Percentiles rank a stretch among this genome's conserved stretches.
Conservation (phyloP, 2,113 vertebrate species). For the Ceyx melanurus region DNA sequence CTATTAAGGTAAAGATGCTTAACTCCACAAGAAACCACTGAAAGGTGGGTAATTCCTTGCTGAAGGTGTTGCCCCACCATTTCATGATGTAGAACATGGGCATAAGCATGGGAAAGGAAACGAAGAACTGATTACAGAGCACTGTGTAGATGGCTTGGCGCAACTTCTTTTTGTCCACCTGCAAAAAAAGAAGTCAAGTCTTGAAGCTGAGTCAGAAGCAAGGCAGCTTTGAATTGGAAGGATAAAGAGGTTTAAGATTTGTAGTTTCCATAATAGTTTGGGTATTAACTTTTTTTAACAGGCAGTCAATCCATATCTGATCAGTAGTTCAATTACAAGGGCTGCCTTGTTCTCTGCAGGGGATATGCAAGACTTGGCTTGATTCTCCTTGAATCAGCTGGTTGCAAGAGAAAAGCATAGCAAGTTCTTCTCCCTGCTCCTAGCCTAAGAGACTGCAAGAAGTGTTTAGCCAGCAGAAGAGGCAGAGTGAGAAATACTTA, state of each 20-base stretch:
- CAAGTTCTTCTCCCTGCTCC: neutral
- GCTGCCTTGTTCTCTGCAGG: neutral
- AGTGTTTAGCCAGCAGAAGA: neutral
- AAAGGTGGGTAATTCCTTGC: conserved; percentile 87
- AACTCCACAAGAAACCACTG: conserved; percentile 87
- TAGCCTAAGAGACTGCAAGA: neutral
- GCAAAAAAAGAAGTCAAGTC: neutral
- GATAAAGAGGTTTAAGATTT: neutral
- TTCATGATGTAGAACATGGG: conserved; percentile 73
- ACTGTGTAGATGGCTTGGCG: conserved; percentile 69
- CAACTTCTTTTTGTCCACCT: conserved; percentile 86
- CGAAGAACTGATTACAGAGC: conserved; percentile 78
- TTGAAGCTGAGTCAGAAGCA: neutral
- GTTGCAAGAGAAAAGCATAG: neutral
- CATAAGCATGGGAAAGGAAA: conserved; percentile 83
- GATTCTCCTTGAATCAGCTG: neutral
- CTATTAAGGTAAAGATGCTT: conserved; percentile 74
- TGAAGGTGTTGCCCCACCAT: conserved; percentile 80
- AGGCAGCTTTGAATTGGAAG: neutral
- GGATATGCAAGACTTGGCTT: neutral
- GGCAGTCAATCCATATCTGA: neutral
- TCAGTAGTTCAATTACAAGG: neutral
- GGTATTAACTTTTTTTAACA: neutral
- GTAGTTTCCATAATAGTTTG: neutral
- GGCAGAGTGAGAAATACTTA: conserved; percentile 61